A percentile compares a stretch with the other conserved stretches of the same genome.
Conservation (phyloP, 2,113 vertebrate genomes). For the Euleptes europaea region DNA sequence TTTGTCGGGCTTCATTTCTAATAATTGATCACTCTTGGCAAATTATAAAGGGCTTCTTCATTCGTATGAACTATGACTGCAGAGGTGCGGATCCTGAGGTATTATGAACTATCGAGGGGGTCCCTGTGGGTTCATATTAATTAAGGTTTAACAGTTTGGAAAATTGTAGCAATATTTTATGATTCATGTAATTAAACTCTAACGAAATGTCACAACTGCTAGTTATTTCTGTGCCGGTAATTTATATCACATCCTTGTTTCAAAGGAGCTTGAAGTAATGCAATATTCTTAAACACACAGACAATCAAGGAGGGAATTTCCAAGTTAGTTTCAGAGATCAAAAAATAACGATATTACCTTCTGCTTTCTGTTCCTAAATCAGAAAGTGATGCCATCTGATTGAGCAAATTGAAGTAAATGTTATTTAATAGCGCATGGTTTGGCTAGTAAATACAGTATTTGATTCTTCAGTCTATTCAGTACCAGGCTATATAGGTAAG, state of each 20-base stretch:
- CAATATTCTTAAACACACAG: constrained; percentile 69
- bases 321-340: constrained; percentile 48
- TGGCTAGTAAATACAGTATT: constrained; percentile 39
- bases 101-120: constrained; percentile 79
- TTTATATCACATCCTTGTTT: constrained; percentile 75
- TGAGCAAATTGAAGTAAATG: constrained; percentile 63
- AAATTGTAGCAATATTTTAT: constrained; percentile 86
- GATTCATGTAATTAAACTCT: constrained; percentile 86
- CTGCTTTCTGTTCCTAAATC: constrained; percentile 36
- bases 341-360: constrained; percentile 55
- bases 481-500: neutral
- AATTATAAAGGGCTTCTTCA: constrained; percentile 75
- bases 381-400: constrained; percentile 52
- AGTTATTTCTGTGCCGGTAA: constrained; percentile 77
- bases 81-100: constrained; percentile 68
- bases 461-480: constrained; percentile 34
- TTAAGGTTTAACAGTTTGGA: constrained; percentile 84
- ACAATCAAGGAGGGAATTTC: constrained; percentile 54
- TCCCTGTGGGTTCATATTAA: constrained; percentile 82
- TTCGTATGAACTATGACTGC: constrained; percentile 62
- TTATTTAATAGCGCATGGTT: constrained; percentile 59
- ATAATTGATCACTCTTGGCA: constrained; percentile 81
- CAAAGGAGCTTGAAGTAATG: constrained; percentile 74
- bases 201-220: constrained; percentile 80
- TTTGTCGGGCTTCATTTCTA: constrained; percentile 87